Base-by-base conservation (phyloP, 1,140 invertebrate species). In the Amphibalanus amphitrite region DNA sequence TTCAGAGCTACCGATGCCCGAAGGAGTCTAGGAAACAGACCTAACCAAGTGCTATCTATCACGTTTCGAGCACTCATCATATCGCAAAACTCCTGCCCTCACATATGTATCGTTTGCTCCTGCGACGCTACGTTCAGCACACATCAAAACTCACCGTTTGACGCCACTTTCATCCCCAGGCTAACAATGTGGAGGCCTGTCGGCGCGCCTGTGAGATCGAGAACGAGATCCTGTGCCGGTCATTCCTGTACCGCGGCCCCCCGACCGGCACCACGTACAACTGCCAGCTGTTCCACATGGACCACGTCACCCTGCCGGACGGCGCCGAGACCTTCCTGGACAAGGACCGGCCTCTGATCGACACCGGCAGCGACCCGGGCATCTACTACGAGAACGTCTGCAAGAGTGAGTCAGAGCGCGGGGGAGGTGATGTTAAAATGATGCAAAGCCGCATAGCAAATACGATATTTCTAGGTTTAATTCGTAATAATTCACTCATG, bases 181-280 rank as follows among this genome's bases (percentile, higher is more conserved):
- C 80, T 0, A 79, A 78, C 70, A 79, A 86, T 33, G 89, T 93
- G 77, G 85, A 88, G 0, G 91, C 90, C 4, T 96, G 93, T 78
- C 85, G 88, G 71, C 81, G 93, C 65, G 92, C 93, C 64, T 95
- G 93, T 79, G 91, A 94, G 79, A 89, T 93, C 69, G 93, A 96
- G 80, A 90, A 89, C 72, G 92, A 95, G 80, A 95, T 96, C 81
- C 84, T 95, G 0, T 96, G 93, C 80, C 85, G 93, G 68, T 95
- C 93, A 0, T 93, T 89, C 82, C 81, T 95, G 47, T 95, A 90
- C 80, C 85, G 90, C 67, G 79, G 80, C 17, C 78, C 79, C 25
- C 76, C 79, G 29, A 74, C 75, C 30, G 76, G 75, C 29, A 74
- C 68, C 69, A 64, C 87, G 40, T 92, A 92, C 84, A 95, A 95